Percentiles rank a stretch among this genome's conserved stretches.
phyloP scores from a whole-genome alignment of 2,797 vertebrate genomes.

The Amniataba percoides region DNA sequence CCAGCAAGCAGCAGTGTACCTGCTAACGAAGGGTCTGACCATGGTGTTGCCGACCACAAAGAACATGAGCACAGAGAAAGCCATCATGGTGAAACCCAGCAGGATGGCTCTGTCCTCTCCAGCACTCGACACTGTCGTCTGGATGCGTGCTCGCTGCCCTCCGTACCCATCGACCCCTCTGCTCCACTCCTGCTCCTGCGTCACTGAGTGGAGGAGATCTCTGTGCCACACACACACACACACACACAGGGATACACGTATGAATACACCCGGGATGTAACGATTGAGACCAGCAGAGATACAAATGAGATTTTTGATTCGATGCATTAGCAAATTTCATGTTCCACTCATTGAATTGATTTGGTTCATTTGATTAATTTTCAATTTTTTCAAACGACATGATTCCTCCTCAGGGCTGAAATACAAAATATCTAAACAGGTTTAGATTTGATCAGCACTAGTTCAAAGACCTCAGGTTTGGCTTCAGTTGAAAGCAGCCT shows the following conservation, averaged over 20 bases:
- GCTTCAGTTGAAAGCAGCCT: not conserved
- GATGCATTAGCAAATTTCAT: not conserved
- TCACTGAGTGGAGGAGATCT: conserved; percentile 64
- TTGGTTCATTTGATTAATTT: conserved; percentile 22
- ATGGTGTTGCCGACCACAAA: conserved; percentile 86
- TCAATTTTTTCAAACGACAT: not conserved
- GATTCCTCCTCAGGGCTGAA: not conserved
- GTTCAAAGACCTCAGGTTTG: not conserved
- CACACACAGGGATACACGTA: not conserved
- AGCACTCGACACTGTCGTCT: conserved; percentile 77
- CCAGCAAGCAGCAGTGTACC: conserved; percentile 71
- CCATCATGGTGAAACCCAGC: conserved; percentile 89
- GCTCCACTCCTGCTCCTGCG: conserved; percentile 66
- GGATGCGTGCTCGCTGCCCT: conserved; percentile 65
- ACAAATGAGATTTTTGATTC: not conserved
- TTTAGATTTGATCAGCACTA: not conserved
- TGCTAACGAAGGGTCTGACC: conserved; percentile 86
- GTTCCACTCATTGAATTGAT: not conserved
- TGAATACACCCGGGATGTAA: not conserved
- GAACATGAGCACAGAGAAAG: conserved; percentile 89
- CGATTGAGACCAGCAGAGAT: conserved; percentile 11
- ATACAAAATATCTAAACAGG: not conserved
- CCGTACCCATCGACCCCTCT: conserved; percentile 39
- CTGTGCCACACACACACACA: conserved; percentile 64
- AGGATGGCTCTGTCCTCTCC: conserved; percentile 89